Evolutionary conservation across 2,113 vertebrate genomes (phyloP).

Genomic region (Vulpes lagopus): DNA sequence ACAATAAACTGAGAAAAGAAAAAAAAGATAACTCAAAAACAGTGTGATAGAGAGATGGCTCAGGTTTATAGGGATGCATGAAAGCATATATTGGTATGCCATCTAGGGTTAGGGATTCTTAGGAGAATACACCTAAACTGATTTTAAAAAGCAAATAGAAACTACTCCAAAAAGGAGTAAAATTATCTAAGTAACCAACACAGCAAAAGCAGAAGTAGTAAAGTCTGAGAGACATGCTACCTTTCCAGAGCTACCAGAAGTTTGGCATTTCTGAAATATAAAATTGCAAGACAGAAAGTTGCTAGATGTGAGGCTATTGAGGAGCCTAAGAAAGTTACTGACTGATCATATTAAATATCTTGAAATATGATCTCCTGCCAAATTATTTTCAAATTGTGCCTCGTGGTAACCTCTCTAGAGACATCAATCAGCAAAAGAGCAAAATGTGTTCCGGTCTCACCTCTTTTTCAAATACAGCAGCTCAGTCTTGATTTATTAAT

Average conservation of each 20-base stretch:
- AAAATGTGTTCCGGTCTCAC: background rate
- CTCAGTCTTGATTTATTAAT: background rate
- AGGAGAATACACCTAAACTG: background rate
- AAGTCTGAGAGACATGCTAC: background rate
- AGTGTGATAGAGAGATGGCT: background rate
- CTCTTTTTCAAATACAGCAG: background rate
- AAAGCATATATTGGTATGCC: background rate
- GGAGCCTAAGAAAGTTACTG: background rate
- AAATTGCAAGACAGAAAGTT: slow-evolving; percentile 28
- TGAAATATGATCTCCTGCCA: background rate
- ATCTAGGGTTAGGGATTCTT: background rate
- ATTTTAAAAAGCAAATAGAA: background rate
- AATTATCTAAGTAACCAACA: slow-evolving; percentile 1
- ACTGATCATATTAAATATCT: background rate
- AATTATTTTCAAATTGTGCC: slow-evolving; percentile 8
- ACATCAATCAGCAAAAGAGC: background rate
- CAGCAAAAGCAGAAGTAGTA: background rate
- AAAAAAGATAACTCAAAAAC: slow-evolving; percentile 27
- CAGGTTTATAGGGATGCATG: background rate
- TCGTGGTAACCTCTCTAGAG: background rate
- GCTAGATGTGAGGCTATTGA: background rate
- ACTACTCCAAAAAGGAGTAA: background rate
- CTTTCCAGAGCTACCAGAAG: background rate
- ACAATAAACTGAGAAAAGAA: slow-evolving; percentile 88
- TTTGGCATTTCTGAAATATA: background rate